Percentiles rank a stretch among this genome's conserved stretches.
These are phyloP conservation scores for Cepaea nemoralis DNA, from an alignment of 1,140 invertebrate genomes.

Conservation along the genomic window DNA sequence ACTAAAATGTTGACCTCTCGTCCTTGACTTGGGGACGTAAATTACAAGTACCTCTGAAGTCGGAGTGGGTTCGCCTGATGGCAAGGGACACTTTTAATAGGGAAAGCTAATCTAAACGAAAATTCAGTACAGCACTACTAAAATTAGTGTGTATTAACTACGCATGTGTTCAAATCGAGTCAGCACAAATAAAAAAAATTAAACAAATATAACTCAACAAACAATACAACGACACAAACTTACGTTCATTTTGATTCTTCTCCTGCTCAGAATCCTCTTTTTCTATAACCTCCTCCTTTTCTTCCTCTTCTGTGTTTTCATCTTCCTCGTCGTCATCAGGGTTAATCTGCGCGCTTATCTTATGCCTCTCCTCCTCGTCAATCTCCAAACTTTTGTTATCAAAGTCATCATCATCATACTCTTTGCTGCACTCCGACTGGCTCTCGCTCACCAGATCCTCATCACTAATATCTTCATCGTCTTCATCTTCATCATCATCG, in stretches of 20 bases:
- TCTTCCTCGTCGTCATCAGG: constrained; percentile 25
- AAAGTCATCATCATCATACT: constrained; percentile 30
- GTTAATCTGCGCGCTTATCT: constrained; percentile 39
- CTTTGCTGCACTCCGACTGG: constrained; percentile 24
- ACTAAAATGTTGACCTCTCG: too few species aligned
- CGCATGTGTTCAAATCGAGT: too few species aligned
- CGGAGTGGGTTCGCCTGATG: too few species aligned
- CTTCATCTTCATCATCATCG: constrained; percentile 21
- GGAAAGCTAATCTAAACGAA: too few species aligned
- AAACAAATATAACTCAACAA: too few species aligned
- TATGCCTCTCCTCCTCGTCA: constrained; percentile 33
- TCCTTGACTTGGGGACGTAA: too few species aligned
- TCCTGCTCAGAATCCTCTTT: not conserved
- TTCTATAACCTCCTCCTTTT: not conserved
- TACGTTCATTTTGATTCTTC: not conserved
- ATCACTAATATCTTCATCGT: not conserved
- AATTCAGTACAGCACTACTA: too few species aligned
- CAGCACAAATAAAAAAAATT: too few species aligned
- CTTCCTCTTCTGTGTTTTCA: not conserved
- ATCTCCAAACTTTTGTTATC: constrained; percentile 33
- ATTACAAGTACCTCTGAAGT: too few species aligned
- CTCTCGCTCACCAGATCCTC: not conserved
- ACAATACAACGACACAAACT: not conserved
- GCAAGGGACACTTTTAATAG: too few species aligned
- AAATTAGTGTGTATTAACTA: too few species aligned